Evolutionary conservation across 2,888 invertebrate genomes (phyloP).

Genomic region (Patella pellucida): DNA sequence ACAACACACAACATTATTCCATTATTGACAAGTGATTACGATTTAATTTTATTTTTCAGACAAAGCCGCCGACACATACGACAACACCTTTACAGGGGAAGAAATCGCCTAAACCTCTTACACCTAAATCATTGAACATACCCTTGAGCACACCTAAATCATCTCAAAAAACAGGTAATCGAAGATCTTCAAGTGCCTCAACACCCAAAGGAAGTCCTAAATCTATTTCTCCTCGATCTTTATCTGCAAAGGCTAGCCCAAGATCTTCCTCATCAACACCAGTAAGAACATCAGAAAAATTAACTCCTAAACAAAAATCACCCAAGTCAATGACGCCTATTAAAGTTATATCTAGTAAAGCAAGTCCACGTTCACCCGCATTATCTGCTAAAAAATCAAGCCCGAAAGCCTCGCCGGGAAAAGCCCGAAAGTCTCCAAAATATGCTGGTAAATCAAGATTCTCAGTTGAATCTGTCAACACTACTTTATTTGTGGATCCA

Average conservation of each 20-base stretch:
- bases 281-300: constrained; percentile 8
- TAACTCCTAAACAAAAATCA: constrained; percentile 6
- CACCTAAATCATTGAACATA: constrained; percentile 1
- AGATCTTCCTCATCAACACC: constrained; percentile 20
- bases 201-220: constrained; percentile 32
- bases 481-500: not conserved
- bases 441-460: too few relatives aligned
- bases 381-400: too few relatives aligned
- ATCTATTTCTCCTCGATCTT: constrained; percentile 29
- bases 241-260: constrained; percentile 25
- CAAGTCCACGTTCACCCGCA: constrained; percentile 14
- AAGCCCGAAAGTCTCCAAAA: too few relatives aligned
- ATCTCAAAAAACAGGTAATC: constrained; percentile 16
- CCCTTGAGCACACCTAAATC: not conserved
- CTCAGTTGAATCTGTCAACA: too few relatives aligned
- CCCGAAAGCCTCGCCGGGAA: too few relatives aligned
- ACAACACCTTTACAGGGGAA: constrained; percentile 13
- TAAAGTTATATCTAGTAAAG: constrained; percentile 20
- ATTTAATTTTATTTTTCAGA: constrained; percentile 17
- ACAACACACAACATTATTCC: not conserved
- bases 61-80: constrained; percentile 28
- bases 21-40: too few relatives aligned
- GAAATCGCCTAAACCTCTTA: not conserved
- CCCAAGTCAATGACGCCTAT: not conserved
- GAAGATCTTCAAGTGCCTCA: constrained; percentile 34